phyloP scores from a whole-genome alignment of 2,113 vertebrate genomes.

The Chionomys nivalis region DNA sequence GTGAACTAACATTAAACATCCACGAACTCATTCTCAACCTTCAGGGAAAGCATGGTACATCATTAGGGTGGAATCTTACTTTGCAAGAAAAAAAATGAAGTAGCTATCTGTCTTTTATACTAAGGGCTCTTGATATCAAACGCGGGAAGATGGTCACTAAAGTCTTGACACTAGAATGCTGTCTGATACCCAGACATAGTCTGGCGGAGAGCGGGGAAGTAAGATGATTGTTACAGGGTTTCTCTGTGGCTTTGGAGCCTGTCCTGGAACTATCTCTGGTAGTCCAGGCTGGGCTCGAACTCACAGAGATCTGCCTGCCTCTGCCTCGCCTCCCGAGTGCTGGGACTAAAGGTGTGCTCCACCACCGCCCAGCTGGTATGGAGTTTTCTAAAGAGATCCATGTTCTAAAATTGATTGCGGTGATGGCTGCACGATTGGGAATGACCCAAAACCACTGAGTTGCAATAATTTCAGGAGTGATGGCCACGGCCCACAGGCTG shows the following conservation, averaged over 20 bases:
- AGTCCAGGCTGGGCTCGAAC: no score
- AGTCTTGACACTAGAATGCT: rapidly evolving
- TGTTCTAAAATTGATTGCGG: not conserved
- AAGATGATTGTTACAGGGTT: not conserved
- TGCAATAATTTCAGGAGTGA: not conserved
- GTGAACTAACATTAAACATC: not conserved
- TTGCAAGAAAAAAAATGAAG: not conserved
- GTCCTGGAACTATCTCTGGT: no score
- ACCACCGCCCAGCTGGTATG: no score
- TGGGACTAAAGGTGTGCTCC: no score
- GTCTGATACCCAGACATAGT: not conserved
- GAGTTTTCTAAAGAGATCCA: not conserved
- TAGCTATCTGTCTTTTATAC: rapidly evolving
- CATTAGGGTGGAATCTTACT: not conserved
- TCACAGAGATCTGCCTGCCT: no score
- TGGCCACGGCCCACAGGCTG: rapidly evolving
- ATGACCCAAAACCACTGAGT: not conserved
- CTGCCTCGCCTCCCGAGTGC: no score
- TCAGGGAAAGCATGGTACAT: rapidly evolving
- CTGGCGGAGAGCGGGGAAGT: rapidly evolving
- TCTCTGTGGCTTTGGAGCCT: no score
- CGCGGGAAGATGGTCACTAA: rapidly evolving
- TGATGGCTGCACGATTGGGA: rapidly evolving
- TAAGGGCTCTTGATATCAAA: not conserved
- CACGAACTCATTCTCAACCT: not conserved